A percentile compares a stretch with the other conserved stretches of the same genome.
Evolutionary conservation across 2,888 invertebrate genomes (phyloP).

Genomic region (Amiota communis): DNA sequence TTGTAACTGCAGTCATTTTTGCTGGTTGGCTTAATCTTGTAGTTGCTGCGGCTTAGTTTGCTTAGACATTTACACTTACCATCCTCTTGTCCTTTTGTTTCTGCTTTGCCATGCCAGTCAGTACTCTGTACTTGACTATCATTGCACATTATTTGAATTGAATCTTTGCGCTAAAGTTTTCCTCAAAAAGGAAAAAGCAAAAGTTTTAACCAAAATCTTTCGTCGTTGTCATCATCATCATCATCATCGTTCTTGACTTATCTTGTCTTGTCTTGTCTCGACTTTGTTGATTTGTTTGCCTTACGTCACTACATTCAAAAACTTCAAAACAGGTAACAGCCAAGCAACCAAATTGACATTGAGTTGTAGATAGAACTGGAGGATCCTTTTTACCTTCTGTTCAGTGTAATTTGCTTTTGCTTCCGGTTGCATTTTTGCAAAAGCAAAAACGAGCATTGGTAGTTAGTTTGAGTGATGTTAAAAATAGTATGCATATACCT

Average conservation of each 20-base stretch:
- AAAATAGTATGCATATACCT: no score
- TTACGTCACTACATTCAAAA: neutral
- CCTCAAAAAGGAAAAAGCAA: neutral
- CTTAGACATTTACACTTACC: neutral
- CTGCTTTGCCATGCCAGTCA: no score
- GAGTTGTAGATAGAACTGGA: neutral
- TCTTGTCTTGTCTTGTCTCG: neutral
- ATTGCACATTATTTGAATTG: neutral
- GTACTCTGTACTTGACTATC: slow-evolving; percentile 3
- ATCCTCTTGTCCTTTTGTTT: no score
- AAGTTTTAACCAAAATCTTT: neutral
- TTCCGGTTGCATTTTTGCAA: neutral
- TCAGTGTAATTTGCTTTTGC: neutral
- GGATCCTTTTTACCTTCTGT: no score
- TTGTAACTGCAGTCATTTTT: neutral
- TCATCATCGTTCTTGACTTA: neutral
- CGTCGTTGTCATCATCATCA: no score
- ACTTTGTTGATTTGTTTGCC: no score
- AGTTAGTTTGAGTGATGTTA: no score
- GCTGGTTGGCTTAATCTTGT: no score
- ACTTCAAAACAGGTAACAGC: slow-evolving; percentile 10
- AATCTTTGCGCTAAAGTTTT: neutral
- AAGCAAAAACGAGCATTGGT: no score
- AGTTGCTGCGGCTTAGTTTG: slow-evolving; percentile 3
- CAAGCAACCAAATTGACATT: slow-evolving; percentile 4